Evolutionary conservation across 1,140 invertebrate genomes (phyloP).

Genomic region (Drosophila mojavensis): DNA sequence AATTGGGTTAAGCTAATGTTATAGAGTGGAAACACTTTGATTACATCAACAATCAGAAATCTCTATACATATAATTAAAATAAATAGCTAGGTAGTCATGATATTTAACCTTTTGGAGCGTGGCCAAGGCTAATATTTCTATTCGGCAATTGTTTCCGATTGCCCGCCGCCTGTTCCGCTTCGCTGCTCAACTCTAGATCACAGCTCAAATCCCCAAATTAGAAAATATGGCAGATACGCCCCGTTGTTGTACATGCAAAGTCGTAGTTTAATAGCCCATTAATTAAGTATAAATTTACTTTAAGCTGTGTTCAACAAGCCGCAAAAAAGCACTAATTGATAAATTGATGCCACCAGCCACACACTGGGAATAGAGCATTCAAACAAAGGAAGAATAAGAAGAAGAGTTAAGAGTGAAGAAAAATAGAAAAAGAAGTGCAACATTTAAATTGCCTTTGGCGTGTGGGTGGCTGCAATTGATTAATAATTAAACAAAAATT

Average conservation of each 20-base stretch:
- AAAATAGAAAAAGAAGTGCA: conserved; percentile 24
- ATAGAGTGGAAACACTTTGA: conserved; percentile 33
- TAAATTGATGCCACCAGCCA: conserved; percentile 54
- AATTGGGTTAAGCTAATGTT: conserved; percentile 32
- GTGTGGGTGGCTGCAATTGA: conserved; percentile 54
- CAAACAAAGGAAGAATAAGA: conserved; percentile 33
- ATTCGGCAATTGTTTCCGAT: conserved; percentile 39
- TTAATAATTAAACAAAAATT: conserved; percentile 69
- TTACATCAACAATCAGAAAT: conserved; percentile 25
- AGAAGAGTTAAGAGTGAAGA: neutral
- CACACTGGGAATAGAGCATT: conserved; percentile 41
- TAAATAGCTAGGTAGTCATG: conserved; percentile 10
- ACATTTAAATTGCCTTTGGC: neutral
- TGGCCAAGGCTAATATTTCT: conserved; percentile 26
- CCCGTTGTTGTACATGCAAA: conserved; percentile 31
- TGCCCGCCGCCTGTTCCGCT: conserved; percentile 35
- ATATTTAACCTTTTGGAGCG: conserved; percentile 14
- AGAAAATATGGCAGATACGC: conserved; percentile 40
- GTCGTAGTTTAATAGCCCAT: conserved; percentile 61
- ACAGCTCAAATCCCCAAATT: conserved; percentile 8
- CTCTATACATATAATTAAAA: neutral
- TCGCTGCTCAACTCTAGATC: conserved; percentile 44
- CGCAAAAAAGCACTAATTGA: conserved; percentile 65
- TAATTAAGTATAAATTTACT: conserved; percentile 62
- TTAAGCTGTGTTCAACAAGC: conserved; percentile 60